A percentile compares a stretch with the other conserved stretches of the same genome.
Evolutionary conservation across 2,797 vertebrate species (phyloP).

Genomic region (Bothrops alternatus): DNA sequence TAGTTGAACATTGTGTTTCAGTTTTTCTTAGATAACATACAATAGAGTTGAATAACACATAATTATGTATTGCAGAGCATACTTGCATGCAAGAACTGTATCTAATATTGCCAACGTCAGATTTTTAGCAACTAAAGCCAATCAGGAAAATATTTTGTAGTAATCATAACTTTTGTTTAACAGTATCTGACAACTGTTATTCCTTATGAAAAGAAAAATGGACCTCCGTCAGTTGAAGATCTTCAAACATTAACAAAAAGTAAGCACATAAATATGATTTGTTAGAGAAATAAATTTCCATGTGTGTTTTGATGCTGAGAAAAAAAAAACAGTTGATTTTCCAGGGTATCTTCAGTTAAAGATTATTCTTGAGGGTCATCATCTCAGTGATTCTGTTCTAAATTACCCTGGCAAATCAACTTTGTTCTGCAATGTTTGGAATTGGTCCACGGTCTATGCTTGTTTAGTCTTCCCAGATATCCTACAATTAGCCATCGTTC

Average conservation of each 20-base stretch:
- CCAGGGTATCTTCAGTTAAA: not conserved
- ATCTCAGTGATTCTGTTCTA: not conserved
- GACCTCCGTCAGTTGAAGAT: constrained; percentile 90
- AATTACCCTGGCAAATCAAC: not conserved
- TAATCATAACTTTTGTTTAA: constrained; percentile 54
- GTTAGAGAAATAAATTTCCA: not conserved
- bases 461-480: not conserved
- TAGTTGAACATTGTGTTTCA: not conserved
- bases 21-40: not conserved
- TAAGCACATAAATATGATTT: constrained; percentile 69
- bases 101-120: not conserved
- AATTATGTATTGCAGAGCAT: not conserved
- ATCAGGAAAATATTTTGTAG: not conserved
- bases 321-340: not conserved
- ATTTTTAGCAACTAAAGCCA: constrained; percentile 16
- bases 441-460: not conserved
- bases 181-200: constrained; percentile 99
- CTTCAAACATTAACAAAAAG: constrained; percentile 98
- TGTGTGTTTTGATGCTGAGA: not conserved
- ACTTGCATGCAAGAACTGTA: not conserved
- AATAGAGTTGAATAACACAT: not conserved
- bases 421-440: not conserved
- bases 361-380: not conserved
- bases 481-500: not conserved
- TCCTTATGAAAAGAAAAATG: constrained; percentile 92